phyloP scores from a whole-genome alignment of 2,888 invertebrate genomes.

The Cacoxenus indagator region DNA sequence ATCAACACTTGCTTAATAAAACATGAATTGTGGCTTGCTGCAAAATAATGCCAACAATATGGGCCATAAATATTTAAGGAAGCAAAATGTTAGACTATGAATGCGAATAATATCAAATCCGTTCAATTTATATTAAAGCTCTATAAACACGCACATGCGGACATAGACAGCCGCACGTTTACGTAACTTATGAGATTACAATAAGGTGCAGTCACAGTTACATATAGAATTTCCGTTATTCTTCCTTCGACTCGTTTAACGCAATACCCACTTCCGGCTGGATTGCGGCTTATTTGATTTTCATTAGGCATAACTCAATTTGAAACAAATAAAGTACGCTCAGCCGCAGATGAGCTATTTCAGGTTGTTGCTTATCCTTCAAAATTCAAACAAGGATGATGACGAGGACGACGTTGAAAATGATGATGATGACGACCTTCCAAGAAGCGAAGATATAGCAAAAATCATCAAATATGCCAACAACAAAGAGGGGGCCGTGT shows the following conservation, averaged over 20 bases:
- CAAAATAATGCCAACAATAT: background rate
- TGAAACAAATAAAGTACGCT: constrained; percentile 60
- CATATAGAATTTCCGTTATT: background rate
- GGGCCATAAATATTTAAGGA: background rate
- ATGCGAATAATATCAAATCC: constrained; percentile 31
- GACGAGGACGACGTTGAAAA: background rate
- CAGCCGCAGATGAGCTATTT: constrained; percentile 53
- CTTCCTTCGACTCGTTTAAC: background rate
- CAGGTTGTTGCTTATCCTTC: constrained; percentile 48
- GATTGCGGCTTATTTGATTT: constrained; percentile 65
- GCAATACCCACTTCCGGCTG: constrained; percentile 52
- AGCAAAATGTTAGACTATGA: background rate
- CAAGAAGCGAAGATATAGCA: constrained; percentile 26
- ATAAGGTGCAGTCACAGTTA: background rate
- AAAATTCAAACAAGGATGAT: constrained; percentile 35
- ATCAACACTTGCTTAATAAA: background rate
- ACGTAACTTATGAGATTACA: background rate
- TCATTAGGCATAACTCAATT: constrained; percentile 67
- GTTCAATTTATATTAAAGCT: background rate
- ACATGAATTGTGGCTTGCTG: background rate
- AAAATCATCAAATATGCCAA: background rate
- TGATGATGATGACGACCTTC: constrained; percentile 38
- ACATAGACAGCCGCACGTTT: background rate
- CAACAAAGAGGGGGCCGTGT: too few relatives aligned
- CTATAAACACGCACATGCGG: background rate